A percentile compares a stretch with the other conserved stretches of the same genome.
phyloP scores from a whole-genome alignment of 2,797 vertebrate species.

The Onychomys leucogaster region DNA sequence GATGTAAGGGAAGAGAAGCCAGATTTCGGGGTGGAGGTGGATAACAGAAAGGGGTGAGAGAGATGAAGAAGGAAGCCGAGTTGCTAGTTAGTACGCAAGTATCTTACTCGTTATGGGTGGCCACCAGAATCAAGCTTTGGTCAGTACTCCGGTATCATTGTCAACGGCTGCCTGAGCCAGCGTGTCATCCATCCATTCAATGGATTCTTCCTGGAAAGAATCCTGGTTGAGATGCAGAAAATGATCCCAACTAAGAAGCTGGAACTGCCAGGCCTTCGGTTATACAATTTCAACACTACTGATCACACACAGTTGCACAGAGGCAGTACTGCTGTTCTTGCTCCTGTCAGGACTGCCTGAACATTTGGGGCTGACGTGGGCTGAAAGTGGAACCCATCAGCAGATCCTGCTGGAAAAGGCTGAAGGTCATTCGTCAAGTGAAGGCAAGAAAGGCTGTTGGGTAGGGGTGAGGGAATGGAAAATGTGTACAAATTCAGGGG shows the following conservation, averaged over 20 bases:
- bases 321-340: not conserved
- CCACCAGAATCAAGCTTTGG: not conserved
- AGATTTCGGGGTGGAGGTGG: rapidly evolving
- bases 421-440: not conserved
- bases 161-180: not conserved
- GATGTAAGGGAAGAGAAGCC: not conserved
- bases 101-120: not conserved
- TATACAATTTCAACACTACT: not conserved
- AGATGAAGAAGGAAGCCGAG: not conserved
- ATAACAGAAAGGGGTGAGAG: rapidly evolving
- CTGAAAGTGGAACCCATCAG: not conserved
- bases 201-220: not conserved
- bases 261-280: not conserved
- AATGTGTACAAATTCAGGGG: constrained; percentile 55
- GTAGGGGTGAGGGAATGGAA: not conserved
- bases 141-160: not conserved
- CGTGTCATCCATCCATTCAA: not conserved
- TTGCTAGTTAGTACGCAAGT: not conserved
- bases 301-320: not conserved
- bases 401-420: not conserved
- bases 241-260: not conserved
- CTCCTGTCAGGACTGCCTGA: not conserved
- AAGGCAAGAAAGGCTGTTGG: not conserved
- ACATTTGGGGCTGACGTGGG: not conserved
- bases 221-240: constrained; percentile 27